Conservation (phyloP, 2,888 invertebrate genomes). For the Anthophora plumipes region DNA sequence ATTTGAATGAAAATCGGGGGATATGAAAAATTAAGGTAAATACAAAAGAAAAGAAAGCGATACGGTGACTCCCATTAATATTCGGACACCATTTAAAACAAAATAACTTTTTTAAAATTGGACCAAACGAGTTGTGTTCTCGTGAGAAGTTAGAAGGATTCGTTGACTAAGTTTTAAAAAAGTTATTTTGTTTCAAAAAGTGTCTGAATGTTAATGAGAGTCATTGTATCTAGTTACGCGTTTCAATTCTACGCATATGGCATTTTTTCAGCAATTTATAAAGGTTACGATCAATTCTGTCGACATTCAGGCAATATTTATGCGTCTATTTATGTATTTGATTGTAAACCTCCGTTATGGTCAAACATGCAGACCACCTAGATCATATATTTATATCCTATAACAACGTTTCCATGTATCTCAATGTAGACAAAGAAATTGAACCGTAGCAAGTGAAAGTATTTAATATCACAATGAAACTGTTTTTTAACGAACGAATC, state of each 20-base stretch:
- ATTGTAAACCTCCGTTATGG: not conserved
- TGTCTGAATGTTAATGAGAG: too few relatives aligned
- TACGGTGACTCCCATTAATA: too few relatives aligned
- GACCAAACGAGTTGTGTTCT: too few relatives aligned
- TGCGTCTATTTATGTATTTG: not conserved
- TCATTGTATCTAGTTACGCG: too few relatives aligned
- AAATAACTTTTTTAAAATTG: too few relatives aligned
- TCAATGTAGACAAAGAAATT: not conserved
- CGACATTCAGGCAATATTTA: constrained; percentile 1
- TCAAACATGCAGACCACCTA: not conserved
- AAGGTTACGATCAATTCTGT: not conserved
- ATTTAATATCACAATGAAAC: not conserved
- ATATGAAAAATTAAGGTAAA: not conserved
- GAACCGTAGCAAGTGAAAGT: not conserved
- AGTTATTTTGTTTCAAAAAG: too few relatives aligned
- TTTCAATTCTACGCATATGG: not conserved
- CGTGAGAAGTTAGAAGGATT: too few relatives aligned
- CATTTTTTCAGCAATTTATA: not conserved
- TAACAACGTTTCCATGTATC: not conserved
- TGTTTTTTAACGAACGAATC: too few relatives aligned
- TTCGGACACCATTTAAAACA: too few relatives aligned
- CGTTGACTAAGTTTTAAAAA: too few relatives aligned
- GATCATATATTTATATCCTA: not conserved
- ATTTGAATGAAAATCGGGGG: not conserved
- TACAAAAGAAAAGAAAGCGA: not conserved